Evolutionary conservation across 2,888 invertebrate species (phyloP).

Genomic region (Xanthorhoe designata): DNA sequence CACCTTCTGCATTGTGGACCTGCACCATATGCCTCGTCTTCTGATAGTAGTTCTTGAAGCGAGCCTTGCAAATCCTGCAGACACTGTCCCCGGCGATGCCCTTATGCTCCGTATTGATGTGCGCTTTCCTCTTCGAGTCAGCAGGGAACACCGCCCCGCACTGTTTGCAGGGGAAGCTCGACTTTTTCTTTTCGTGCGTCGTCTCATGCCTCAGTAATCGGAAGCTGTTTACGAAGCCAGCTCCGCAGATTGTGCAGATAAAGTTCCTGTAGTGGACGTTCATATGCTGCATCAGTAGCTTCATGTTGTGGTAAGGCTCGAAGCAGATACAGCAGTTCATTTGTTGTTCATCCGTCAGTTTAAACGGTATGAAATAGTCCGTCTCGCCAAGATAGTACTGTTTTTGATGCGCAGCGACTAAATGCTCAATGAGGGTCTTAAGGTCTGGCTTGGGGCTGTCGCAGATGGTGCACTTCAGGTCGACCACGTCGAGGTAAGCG

Average conservation of each 20-base stretch:
- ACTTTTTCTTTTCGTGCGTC: constrained; percentile 74
- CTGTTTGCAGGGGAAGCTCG: constrained; percentile 69
- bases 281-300: constrained; percentile 78
- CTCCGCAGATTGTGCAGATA: constrained; percentile 77
- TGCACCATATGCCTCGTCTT: constrained; percentile 79
- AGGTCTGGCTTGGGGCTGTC: constrained; percentile 61
- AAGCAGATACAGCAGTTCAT: constrained; percentile 74
- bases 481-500: constrained; percentile 74
- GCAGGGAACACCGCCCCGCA: constrained; percentile 73
- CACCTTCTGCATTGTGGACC: constrained; percentile 74
- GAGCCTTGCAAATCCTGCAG: constrained; percentile 76
- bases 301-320: constrained; percentile 76
- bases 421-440: constrained; percentile 63
- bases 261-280: constrained; percentile 77
- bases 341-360: constrained; percentile 66
- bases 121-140: constrained; percentile 75
- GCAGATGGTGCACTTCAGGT: constrained; percentile 74
- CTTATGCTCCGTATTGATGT: constrained; percentile 75
- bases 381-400: constrained; percentile 70
- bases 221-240: constrained; percentile 74
- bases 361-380: constrained; percentile 74
- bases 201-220: constrained; percentile 73
- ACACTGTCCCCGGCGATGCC: constrained; percentile 78
- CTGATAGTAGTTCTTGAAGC: constrained; percentile 79
- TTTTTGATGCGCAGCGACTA: constrained; percentile 69